These are phyloP conservation scores for Malacosoma neustria DNA, from an alignment of 2,888 invertebrate genomes.

Conservation along the genomic window DNA sequence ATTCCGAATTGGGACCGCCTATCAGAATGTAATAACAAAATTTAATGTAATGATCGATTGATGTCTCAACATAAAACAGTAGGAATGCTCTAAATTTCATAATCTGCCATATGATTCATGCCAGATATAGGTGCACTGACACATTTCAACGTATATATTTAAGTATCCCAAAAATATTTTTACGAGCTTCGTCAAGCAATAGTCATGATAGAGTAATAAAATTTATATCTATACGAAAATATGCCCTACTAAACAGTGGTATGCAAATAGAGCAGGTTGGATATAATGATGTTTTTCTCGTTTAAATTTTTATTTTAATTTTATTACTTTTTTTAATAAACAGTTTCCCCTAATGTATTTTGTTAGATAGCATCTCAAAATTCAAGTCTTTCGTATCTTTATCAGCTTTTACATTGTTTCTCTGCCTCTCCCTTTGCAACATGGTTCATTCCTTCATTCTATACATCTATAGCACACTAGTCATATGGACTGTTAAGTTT, in stretches of 20 bases:
- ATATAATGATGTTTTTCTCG: background rate
- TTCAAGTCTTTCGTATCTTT: too few species aligned
- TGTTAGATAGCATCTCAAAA: too few species aligned
- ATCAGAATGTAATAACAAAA: too few species aligned
- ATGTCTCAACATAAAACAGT: background rate
- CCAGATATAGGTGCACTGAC: background rate
- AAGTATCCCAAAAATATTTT: background rate
- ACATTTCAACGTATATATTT: background rate
- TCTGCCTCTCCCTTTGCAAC: too few species aligned
- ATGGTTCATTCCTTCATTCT: too few species aligned
- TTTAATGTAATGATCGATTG: background rate
- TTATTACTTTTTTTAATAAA: too few species aligned
- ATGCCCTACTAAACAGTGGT: background rate
- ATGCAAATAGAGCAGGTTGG: background rate
- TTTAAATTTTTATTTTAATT: background rate
- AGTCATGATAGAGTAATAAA: background rate
- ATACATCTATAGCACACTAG: too few species aligned
- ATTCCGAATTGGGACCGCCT: too few species aligned
- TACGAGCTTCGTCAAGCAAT: background rate
- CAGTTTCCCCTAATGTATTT: too few species aligned
- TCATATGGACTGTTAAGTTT: too few species aligned
- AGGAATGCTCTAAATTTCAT: background rate
- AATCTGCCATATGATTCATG: background rate
- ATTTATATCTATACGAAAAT: background rate
- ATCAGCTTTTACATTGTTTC: too few species aligned